phyloP scores from a whole-genome alignment of 2,797 vertebrate genomes.

The Botia kubotai region DNA sequence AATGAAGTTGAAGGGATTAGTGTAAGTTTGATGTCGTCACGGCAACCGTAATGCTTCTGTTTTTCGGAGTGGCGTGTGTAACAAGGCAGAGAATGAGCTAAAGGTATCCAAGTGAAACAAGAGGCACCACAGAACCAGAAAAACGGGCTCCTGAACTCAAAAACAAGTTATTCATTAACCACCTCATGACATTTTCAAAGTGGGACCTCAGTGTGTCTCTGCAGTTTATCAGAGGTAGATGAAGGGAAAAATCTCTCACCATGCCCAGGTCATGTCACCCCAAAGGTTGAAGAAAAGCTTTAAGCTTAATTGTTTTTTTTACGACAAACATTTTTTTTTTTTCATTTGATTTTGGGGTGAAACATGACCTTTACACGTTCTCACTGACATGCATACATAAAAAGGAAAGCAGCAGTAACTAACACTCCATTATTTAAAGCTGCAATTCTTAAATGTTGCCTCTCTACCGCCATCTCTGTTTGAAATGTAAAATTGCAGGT shows the following conservation, averaged over 20 bases:
- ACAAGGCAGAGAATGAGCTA: not conserved
- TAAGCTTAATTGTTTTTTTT: too few species aligned
- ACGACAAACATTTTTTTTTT: too few species aligned
- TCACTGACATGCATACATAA: too few species aligned
- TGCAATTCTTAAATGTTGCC: too few species aligned
- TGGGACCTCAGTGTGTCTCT: not conserved
- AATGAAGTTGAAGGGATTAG: not conserved
- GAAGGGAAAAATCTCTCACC: too few species aligned
- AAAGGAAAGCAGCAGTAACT: too few species aligned
- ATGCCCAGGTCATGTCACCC: too few species aligned
- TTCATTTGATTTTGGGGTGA: too few species aligned
- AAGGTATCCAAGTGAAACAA: constrained; percentile 34
- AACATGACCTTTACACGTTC: too few species aligned
- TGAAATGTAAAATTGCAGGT: too few species aligned
- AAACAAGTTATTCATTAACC: constrained; percentile 47
- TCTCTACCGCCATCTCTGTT: too few species aligned
- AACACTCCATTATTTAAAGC: not conserved
- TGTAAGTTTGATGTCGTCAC: not conserved
- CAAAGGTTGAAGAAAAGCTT: too few species aligned
- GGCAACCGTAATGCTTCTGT: not conserved
- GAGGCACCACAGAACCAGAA: constrained; percentile 24
- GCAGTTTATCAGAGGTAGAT: not conserved
- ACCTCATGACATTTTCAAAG: not conserved
- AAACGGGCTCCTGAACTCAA: constrained; percentile 72
- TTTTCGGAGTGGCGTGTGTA: not conserved